Conservation (phyloP, 2,888 invertebrate genomes). For the Sminthurinus aureus region DNA sequence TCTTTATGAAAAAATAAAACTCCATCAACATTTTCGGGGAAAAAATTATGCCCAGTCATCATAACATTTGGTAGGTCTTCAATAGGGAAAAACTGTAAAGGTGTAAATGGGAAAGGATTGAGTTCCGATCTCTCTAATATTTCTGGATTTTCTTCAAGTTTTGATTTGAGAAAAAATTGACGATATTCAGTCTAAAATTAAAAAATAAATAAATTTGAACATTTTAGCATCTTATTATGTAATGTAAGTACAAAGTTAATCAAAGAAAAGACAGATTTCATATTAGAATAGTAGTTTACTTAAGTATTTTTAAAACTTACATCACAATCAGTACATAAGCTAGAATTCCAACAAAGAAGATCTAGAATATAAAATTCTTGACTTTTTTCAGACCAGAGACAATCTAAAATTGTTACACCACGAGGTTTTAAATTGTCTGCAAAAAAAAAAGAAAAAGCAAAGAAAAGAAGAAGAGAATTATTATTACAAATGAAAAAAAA, state of each 20-base stretch:
- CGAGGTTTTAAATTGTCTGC: neutral
- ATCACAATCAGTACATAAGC: constrained; percentile 76
- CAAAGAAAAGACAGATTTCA: too few relatives aligned
- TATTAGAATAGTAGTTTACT: too few relatives aligned
- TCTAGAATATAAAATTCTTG: constrained; percentile 82
- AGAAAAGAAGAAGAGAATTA: neutral
- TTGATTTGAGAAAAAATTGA: constrained; percentile 81
- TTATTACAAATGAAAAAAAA: too few relatives aligned
- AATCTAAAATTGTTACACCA: constrained; percentile 79
- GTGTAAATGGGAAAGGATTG: constrained; percentile 61
- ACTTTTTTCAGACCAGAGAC: constrained; percentile 73
- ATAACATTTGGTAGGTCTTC: constrained; percentile 59
- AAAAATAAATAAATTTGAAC: constrained; percentile 31
- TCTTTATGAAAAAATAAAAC: constrained; percentile 89
- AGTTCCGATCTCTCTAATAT: constrained; percentile 61
- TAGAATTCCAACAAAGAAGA: constrained; percentile 80
- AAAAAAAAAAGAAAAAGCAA: neutral
- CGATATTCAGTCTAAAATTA: constrained; percentile 79
- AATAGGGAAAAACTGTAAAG: constrained; percentile 61
- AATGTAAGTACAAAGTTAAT: neutral
- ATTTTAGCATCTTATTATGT: neutral
- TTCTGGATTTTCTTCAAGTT: constrained; percentile 72
- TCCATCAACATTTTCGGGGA: constrained; percentile 74
- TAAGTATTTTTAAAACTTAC: constrained; percentile 67
- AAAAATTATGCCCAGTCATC: constrained; percentile 37